phyloP scores from a whole-genome alignment of 2,888 invertebrate genomes.

The Aspidiotus destructor region DNA sequence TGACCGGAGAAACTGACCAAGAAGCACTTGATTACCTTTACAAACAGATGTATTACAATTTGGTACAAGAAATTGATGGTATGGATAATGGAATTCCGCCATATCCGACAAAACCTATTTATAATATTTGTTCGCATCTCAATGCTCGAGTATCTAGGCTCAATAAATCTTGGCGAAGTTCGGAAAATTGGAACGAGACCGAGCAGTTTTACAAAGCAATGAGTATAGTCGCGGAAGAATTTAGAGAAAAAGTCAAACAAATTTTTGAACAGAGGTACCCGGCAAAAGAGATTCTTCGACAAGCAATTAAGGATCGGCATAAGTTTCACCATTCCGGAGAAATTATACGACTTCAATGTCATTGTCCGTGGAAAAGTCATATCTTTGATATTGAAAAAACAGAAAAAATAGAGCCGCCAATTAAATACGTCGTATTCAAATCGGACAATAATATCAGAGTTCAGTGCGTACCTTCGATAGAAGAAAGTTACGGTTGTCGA shows the following conservation, averaged over 20 bases:
- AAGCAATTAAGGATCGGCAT: constrained; percentile 57
- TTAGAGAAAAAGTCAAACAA: constrained; percentile 53
- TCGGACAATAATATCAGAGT: constrained; percentile 64
- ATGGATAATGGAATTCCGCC: constrained; percentile 91
- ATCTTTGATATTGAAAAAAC: constrained; percentile 71
- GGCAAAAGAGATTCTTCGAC: constrained; percentile 64
- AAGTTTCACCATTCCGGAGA: constrained; percentile 63
- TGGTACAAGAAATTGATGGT: constrained; percentile 89
- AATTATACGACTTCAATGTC: constrained; percentile 61
- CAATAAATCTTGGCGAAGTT: constrained; percentile 73
- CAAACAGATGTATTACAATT: constrained; percentile 67
- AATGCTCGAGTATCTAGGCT: constrained; percentile 64
- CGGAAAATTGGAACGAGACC: constrained; percentile 48
- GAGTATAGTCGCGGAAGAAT: constrained; percentile 66
- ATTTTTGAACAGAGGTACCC: constrained; percentile 44
- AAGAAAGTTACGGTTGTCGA: constrained; percentile 62
- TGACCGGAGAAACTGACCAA: constrained; percentile 47
- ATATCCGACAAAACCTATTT: constrained; percentile 56
- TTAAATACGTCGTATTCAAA: constrained; percentile 64
- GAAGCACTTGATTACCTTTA: constrained; percentile 52
- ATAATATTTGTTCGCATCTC: constrained; percentile 63
- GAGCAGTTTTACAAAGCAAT: constrained; percentile 68
- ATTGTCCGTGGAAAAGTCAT: constrained; percentile 88
- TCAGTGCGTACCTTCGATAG: constrained; percentile 65
- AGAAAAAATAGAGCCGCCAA: constrained; percentile 49